A percentile compares a stretch with the other conserved stretches of the same genome.
Evolutionary conservation across 2,113 vertebrate species (phyloP).

Genomic region (Onychostoma macrolepis): DNA sequence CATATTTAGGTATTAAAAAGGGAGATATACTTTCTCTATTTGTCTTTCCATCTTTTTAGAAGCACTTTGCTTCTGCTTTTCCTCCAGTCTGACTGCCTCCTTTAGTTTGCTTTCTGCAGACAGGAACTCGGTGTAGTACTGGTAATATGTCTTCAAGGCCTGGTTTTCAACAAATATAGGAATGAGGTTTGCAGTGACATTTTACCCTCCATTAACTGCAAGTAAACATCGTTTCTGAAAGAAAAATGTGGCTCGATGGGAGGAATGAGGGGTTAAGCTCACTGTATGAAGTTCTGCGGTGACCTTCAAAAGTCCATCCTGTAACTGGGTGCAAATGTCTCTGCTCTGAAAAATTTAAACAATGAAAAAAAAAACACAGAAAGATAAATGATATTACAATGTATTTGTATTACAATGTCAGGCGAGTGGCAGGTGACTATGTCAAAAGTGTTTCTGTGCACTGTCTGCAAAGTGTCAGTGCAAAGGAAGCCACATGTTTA

Average conservation of each 20-base stretch:
- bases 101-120: constrained; percentile 84
- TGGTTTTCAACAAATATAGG: constrained; percentile 59
- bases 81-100: constrained; percentile 85
- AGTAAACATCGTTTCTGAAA: neutral
- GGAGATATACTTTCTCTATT: constrained; percentile 81
- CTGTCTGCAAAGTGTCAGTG: neutral
- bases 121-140: constrained; percentile 80
- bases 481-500: constrained; percentile 22
- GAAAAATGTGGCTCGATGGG: neutral
- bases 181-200: neutral
- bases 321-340: constrained; percentile 82
- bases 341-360: constrained; percentile 77
- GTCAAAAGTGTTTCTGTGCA: neutral
- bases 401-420: neutral
- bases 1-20: neutral
- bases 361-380: constrained; percentile 24
- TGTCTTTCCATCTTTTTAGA: constrained; percentile 84
- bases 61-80: constrained; percentile 81
- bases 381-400: neutral
- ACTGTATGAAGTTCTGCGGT: constrained; percentile 86
- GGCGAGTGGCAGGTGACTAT: neutral
- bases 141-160: constrained; percentile 86
- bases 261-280: constrained; percentile 57
- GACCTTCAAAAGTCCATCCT: constrained; percentile 85
- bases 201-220: neutral